phyloP scores from a whole-genome alignment of 1,140 invertebrate species.

The Neodiprion virginianus region DNA sequence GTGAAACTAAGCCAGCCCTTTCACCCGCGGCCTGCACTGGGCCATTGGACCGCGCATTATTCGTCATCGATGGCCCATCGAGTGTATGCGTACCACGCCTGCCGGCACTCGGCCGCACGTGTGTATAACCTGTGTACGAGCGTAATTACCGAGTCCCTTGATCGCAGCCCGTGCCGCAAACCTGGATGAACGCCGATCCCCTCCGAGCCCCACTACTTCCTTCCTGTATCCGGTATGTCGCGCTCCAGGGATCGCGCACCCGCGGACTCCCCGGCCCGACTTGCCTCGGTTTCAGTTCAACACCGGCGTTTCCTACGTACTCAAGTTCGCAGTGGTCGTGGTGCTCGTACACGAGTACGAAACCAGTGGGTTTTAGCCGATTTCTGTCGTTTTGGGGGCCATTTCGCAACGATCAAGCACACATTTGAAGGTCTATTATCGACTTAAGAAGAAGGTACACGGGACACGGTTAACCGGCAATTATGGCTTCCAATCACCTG shows the following conservation, averaged over 20 bases:
- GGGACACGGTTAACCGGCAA: too few relatives aligned
- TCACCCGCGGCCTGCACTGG: not conserved
- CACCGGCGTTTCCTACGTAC: not conserved
- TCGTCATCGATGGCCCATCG: not conserved
- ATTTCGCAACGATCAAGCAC: not conserved
- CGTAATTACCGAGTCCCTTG: not conserved
- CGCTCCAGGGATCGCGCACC: constrained; percentile 45
- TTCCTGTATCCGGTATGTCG: constrained; percentile 56
- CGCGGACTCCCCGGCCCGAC: constrained; percentile 15
- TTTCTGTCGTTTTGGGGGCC: constrained; percentile 18
- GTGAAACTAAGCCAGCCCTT: not conserved
- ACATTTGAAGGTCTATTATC: constrained; percentile 30
- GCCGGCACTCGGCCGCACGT: not conserved
- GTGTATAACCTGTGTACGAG: not conserved
- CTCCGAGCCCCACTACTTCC: constrained; percentile 53
- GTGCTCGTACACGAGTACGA: constrained; percentile 28
- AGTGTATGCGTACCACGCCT: not conserved
- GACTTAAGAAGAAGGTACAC: constrained; percentile 12
- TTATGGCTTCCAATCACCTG: too few relatives aligned
- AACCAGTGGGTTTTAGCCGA: constrained; percentile 28
- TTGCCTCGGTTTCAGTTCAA: constrained; percentile 31
- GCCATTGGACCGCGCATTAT: not conserved
- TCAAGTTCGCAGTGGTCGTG: not conserved
- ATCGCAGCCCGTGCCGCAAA: not conserved
- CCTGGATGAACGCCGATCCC: not conserved